A percentile compares a stretch with the other conserved stretches of the same genome.
Conservation (phyloP, 2,797 vertebrate species). For the Tenualosa thibaudeaui region DNA sequence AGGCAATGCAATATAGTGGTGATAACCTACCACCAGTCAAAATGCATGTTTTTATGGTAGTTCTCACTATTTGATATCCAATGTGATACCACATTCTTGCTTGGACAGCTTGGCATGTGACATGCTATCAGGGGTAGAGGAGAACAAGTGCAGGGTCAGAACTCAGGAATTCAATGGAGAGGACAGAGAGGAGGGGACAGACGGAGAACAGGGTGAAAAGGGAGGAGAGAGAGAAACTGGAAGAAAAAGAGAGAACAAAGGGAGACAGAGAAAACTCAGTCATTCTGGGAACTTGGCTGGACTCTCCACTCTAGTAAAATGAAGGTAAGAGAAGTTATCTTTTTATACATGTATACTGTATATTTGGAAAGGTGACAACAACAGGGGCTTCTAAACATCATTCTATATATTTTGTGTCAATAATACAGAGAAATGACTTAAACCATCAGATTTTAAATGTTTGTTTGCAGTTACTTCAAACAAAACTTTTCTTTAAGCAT, state of each 20-base stretch:
- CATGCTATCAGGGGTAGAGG: background rate
- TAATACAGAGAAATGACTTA: too few relatives aligned
- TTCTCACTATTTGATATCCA: too few relatives aligned
- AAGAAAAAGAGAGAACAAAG: background rate
- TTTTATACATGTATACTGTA: background rate
- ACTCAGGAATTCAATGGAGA: background rate
- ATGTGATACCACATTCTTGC: background rate
- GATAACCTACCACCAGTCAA: background rate
- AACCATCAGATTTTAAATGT: too few relatives aligned
- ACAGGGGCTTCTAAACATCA: background rate
- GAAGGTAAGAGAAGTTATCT: constrained; percentile 58
- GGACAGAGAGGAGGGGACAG: background rate
- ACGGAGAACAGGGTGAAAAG: background rate
- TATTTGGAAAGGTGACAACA: background rate
- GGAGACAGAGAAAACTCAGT: background rate
- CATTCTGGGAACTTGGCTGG: background rate
- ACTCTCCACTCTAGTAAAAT: constrained; percentile 28
- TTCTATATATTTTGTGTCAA: background rate
- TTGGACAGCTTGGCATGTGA: background rate
- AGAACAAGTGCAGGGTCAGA: background rate
- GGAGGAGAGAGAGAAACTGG: background rate
- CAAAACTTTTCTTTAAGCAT: too few relatives aligned
- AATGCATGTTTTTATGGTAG: too few relatives aligned
- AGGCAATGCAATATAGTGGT: too few relatives aligned
- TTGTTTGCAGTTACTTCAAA: too few relatives aligned